Percentiles rank a stretch among this genome's conserved stretches.
These are phyloP conservation scores for Calliopum simillimum DNA, from an alignment of 2,888 invertebrate species.

Conservation along the genomic window DNA sequence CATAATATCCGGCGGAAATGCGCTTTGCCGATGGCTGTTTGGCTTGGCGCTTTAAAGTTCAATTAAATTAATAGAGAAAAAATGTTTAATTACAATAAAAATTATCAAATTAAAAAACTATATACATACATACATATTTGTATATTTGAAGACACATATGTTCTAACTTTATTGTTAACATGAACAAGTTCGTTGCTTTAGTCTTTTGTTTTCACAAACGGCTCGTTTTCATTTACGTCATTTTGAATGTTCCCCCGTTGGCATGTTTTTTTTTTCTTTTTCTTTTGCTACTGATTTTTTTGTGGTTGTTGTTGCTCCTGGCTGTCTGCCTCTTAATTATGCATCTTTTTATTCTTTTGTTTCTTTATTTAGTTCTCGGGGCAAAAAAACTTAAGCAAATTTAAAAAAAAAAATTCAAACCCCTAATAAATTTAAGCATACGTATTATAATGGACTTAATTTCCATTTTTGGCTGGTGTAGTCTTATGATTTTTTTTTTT, in stretches of 20 bases:
- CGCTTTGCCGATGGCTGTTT: neutral
- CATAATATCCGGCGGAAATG: conserved; percentile 19
- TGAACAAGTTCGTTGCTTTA: conserved; percentile 2
- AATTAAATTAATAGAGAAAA: neutral
- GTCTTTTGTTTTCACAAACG: conserved; percentile 12
- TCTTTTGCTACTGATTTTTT: conserved; percentile 9
- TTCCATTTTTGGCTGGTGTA: neutral
- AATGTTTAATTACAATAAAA: too few species aligned
- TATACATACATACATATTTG: too few species aligned
- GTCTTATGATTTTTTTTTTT: neutral
- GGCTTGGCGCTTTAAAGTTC: neutral
- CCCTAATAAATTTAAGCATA: conserved; percentile 18
- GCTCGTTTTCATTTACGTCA: neutral
- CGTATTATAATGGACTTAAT: neutral
- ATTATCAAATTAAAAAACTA: too few species aligned
- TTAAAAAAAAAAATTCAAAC: conserved; percentile 8
- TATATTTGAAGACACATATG: too few species aligned
- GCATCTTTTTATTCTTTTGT: neutral
- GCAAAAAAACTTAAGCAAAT: too few species aligned
- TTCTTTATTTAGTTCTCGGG: too few species aligned
- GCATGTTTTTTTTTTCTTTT: neutral
- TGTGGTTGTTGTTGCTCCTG: neutral
- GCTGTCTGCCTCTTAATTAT: conserved; percentile 19
- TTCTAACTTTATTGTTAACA: neutral
- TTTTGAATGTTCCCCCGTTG: neutral